Conservation (phyloP, 2,888 invertebrate genomes). For the Phasia obesa region DNA sequence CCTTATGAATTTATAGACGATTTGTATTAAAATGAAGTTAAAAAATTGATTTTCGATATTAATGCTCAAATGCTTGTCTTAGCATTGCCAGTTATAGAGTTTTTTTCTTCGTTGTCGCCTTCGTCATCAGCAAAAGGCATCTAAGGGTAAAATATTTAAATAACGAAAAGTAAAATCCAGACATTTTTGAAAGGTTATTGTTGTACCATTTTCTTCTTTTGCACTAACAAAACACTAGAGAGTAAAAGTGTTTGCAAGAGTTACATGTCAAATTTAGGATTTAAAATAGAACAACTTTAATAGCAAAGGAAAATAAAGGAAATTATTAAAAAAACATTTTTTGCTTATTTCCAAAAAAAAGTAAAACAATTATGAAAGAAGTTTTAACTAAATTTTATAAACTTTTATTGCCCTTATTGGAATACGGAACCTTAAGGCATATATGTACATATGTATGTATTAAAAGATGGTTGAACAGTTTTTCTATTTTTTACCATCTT, state of each 20-base stretch:
- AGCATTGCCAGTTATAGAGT: neutral
- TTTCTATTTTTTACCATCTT: too few species aligned
- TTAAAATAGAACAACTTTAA: too few species aligned
- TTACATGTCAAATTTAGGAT: conserved; percentile 49
- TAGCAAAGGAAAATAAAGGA: neutral
- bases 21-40: conserved; percentile 41
- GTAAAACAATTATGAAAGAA: too few species aligned
- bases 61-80: conserved; percentile 16
- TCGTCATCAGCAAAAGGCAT: conserved; percentile 23
- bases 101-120: neutral
- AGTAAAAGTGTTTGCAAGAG: conserved; percentile 42
- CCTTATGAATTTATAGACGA: conserved; percentile 39
- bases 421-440: too few species aligned
- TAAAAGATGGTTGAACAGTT: too few species aligned
- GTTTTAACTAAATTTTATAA: too few species aligned
- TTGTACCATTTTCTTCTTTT: conserved; percentile 15
- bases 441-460: too few species aligned
- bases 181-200: conserved; percentile 52
- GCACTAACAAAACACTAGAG: conserved; percentile 18
- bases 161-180: conserved; percentile 13
- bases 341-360: too few species aligned
- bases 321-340: too few species aligned
- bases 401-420: too few species aligned
- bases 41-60: conserved; percentile 65
- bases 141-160: conserved; percentile 48